Evolutionary conservation across 2,888 invertebrate genomes (phyloP).

Genomic region (Carabus problematicus): DNA sequence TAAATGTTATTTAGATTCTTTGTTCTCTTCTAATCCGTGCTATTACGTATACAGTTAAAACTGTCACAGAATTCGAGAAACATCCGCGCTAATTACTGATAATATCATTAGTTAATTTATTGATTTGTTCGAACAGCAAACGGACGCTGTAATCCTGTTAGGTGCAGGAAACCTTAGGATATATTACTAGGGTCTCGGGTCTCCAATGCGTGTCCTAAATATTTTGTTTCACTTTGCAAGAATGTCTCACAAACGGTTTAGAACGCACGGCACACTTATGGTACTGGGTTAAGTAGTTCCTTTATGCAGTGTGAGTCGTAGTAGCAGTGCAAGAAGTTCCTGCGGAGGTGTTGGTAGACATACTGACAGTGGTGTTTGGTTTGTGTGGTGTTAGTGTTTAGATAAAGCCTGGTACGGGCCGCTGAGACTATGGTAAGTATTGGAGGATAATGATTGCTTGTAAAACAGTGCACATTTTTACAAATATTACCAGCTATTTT

Average conservation of each 20-base stretch:
- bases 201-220: slow-evolving; percentile 25
- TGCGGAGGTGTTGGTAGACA: slow-evolving; percentile 16
- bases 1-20: not conserved
- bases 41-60: no score
- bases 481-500: no score
- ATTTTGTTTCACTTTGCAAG: slow-evolving; percentile 16
- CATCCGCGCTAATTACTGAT: slow-evolving; percentile 7
- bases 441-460: no score
- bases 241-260: slow-evolving; percentile 18
- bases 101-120: slow-evolving; percentile 37
- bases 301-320: slow-evolving; percentile 1
- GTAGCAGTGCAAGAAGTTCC: slow-evolving; percentile 27
- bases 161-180: slow-evolving; percentile 29
- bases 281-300: slow-evolving; percentile 9
- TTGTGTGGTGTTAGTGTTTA: slow-evolving; percentile 4
- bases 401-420: not conserved
- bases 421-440: not conserved
- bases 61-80: slow-evolving; percentile 12
- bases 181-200: slow-evolving; percentile 33
- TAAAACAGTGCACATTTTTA: no score
- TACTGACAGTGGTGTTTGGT: not conserved
- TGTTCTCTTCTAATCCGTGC: slow-evolving; percentile 20
- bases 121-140: slow-evolving; percentile 27
- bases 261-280: slow-evolving; percentile 15
- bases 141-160: slow-evolving; percentile 33